Conservation (phyloP, 2,113 vertebrate species). For the Thomomys bottae region DNA sequence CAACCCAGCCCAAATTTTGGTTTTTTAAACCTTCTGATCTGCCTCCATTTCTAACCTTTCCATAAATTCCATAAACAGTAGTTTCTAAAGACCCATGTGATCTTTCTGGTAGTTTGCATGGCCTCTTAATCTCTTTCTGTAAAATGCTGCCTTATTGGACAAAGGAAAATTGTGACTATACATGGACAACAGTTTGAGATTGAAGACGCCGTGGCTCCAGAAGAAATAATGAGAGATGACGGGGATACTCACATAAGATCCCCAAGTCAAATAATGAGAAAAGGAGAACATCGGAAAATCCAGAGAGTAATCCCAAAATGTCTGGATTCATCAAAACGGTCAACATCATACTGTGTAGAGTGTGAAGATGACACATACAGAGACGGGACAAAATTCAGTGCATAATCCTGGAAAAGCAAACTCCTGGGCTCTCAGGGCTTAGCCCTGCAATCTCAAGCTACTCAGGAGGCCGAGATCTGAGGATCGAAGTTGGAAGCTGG, state of each 20-base stretch:
- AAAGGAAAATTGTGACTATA: neutral
- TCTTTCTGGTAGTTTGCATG: neutral
- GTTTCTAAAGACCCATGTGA: constrained; percentile 10
- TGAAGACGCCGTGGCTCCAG: neutral
- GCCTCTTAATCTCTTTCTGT: neutral
- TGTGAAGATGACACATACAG: neutral
- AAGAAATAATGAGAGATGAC: neutral
- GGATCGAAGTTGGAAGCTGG: too few species aligned
- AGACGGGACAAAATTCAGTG: neutral
- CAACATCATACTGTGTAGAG: neutral
- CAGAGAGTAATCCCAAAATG: neutral
- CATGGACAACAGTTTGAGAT: neutral
- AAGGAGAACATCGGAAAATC: neutral
- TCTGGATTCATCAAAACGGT: neutral
- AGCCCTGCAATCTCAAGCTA: too few species aligned
- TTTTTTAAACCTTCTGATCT: neutral
- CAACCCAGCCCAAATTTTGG: too few species aligned
- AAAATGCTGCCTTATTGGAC: neutral
- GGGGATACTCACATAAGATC: neutral
- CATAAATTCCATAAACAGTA: constrained; percentile 19
- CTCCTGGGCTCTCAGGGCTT: too few species aligned
- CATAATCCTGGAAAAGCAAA: neutral
- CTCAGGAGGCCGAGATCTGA: too few species aligned
- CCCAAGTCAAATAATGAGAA: neutral
- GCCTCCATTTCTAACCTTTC: neutral